These are phyloP conservation scores for Pelobates fuscus DNA, from an alignment of 2,113 vertebrate species.

Conservation along the genomic window DNA sequence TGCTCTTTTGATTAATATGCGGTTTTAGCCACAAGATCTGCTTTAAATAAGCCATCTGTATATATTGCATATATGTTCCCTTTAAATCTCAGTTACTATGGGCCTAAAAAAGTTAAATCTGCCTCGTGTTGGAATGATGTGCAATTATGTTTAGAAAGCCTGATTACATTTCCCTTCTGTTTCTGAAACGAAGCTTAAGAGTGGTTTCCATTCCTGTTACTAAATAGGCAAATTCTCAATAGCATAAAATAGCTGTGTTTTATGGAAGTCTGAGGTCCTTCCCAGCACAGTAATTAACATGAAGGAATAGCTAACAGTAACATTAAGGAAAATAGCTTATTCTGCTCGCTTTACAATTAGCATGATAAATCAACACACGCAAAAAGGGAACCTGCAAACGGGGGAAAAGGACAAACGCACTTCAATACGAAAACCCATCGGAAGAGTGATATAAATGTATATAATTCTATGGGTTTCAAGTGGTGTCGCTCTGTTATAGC, in stretches of 20 bases:
- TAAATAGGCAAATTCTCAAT: constrained; percentile 26
- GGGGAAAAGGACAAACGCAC: not conserved
- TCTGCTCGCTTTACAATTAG: constrained; percentile 24
- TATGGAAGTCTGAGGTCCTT: constrained; percentile 33
- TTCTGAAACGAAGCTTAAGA: constrained; percentile 12
- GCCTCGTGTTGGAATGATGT: not conserved
- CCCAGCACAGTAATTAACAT: constrained; percentile 40
- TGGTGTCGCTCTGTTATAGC: no score
- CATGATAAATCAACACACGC: constrained; percentile 35
- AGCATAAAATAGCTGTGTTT: constrained; percentile 20
- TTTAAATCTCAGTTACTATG: not conserved
- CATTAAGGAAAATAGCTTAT: constrained; percentile 21
- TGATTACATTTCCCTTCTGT: constrained; percentile 3
- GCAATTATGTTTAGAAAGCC: not conserved
- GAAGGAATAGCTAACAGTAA: constrained; percentile 35
- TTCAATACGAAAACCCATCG: no score
- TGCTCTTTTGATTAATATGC: no score
- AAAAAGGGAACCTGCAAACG: constrained; percentile 8
- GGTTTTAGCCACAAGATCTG: no score
- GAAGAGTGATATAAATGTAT: no score
- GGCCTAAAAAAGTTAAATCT: not conserved
- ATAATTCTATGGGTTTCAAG: no score
- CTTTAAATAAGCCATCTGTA: no score
- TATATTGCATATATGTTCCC: no score
- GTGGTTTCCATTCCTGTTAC: constrained; percentile 21